Base-by-base conservation (phyloP, 2,888 invertebrate species). In the Oxycera nigricornis region DNA sequence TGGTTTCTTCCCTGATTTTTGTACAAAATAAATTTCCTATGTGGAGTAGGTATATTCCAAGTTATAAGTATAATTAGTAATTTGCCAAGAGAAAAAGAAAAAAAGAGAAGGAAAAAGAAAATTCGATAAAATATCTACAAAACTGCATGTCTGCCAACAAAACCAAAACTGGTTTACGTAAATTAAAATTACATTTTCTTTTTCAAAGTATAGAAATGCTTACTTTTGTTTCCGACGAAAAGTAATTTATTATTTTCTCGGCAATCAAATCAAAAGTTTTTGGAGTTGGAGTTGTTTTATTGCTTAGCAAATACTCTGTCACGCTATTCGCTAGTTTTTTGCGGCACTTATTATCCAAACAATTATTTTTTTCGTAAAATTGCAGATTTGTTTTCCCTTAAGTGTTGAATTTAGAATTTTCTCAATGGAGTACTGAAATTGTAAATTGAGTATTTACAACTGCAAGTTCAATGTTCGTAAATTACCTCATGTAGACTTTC, bases 1-100 rank as follows among this genome's bases (percentile, higher is more conserved):
- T 9, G 62, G 62, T 31, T 31, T 62, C n/a, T 31, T 62, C 30
- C 31, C 62, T 30, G 30, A 14, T 1, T 35, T 62, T 7, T n/a
- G n/a, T 3, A 62, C n/a, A 9, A 20, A 62, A 62, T 62, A 62
- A 62, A 30, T 62, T 31, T 62, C 62, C 62, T 62, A 30, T n/a
- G n/a, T n/a, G n/a, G n/a, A n/a, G n/a, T n/a, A n/a, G n/a, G n/a
- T n/a, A n/a, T n/a, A 55, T 2, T 20, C 2, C 17, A 55, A 55
- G 39, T 39, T 9, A 39, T 39, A 39, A 39, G 39, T 39, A 39
- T 11, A 39, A 39, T 39, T 39, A 39, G 39, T 39, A 39, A 39
- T 11, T 39, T 39, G n/a, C n/a, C n/a, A n/a, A n/a, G n/a, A n/a
- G n/a, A n/a, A n/a, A n/a, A n/a, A n/a, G n/a, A n/a, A n/a, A n/a